phyloP scores from a whole-genome alignment of 2,888 invertebrate genomes.

The Cheilosia soror region DNA sequence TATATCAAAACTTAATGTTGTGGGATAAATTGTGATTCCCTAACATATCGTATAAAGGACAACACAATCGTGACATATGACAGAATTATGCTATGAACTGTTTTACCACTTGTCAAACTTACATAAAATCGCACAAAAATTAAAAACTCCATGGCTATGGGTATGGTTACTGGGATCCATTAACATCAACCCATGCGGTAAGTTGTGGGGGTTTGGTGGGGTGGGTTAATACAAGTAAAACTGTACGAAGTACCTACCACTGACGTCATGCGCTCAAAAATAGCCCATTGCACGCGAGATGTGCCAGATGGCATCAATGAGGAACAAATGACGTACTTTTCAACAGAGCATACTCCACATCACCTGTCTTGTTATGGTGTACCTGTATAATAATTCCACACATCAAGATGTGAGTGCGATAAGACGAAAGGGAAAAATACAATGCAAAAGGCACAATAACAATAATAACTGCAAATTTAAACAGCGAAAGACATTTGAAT shows the following conservation, averaged over 20 bases:
- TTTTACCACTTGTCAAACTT: not conserved
- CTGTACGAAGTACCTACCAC: slow-evolving; percentile 4
- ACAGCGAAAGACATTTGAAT: too few relatives aligned
- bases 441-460: too few relatives aligned
- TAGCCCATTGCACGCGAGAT: slow-evolving; percentile 38
- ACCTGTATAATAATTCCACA: slow-evolving; percentile 6
- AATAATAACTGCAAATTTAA: too few relatives aligned
- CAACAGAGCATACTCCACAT: not conserved
- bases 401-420: slow-evolving; percentile 3
- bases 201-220: not conserved
- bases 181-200: slow-evolving; percentile 9
- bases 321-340: slow-evolving; percentile 42
- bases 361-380: slow-evolving; percentile 4
- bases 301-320: slow-evolving; percentile 34
- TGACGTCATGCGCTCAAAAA: slow-evolving; percentile 52
- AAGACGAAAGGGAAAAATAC: not conserved
- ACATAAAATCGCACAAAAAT: not conserved
- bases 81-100: slow-evolving; percentile 12
- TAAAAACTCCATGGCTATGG: not conserved
- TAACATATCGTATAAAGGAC: slow-evolving; percentile 2
- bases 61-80: slow-evolving; percentile 16
- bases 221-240: not conserved
- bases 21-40: not conserved
- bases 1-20: not conserved
- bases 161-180: slow-evolving; percentile 8